Conservation (phyloP, 2,797 vertebrate species). For the Hypotaenidia philippensis region DNA sequence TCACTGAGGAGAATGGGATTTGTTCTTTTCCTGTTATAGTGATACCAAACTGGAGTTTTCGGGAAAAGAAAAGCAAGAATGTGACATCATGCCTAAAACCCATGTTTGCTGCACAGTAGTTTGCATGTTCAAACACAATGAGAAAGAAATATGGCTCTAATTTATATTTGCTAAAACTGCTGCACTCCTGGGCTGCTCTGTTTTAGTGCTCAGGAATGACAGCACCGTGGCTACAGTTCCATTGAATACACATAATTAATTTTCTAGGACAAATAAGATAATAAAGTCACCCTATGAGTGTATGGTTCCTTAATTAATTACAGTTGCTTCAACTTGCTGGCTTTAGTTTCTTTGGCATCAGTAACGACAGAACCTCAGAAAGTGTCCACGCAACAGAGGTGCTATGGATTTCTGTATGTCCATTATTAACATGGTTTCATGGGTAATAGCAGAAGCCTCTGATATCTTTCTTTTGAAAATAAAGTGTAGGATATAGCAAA, state of each 20-base stretch:
- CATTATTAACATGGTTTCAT: background rate
- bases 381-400: background rate
- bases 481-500: background rate
- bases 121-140: background rate
- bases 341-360: background rate
- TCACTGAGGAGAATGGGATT: background rate
- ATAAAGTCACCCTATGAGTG: background rate
- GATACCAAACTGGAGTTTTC: background rate
- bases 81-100: background rate
- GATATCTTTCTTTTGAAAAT: background rate
- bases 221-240: background rate
- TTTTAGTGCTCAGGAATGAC: background rate
- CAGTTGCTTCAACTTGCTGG: background rate
- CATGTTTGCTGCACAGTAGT: background rate
- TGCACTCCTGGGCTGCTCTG: background rate
- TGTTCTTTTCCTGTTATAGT: background rate
- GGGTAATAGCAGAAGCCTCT: background rate
- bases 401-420: background rate
- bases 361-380: background rate
- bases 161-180: background rate
- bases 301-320: slow-evolving; percentile 19
- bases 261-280: slow-evolving; percentile 13
- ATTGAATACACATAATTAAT: background rate
- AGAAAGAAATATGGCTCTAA: background rate
- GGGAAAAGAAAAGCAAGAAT: background rate